Evolutionary conservation across 2,888 invertebrate genomes (phyloP), one percentile per base, ranked within the genome.

Genomic region (Cryptosula pallasiana): DNA sequence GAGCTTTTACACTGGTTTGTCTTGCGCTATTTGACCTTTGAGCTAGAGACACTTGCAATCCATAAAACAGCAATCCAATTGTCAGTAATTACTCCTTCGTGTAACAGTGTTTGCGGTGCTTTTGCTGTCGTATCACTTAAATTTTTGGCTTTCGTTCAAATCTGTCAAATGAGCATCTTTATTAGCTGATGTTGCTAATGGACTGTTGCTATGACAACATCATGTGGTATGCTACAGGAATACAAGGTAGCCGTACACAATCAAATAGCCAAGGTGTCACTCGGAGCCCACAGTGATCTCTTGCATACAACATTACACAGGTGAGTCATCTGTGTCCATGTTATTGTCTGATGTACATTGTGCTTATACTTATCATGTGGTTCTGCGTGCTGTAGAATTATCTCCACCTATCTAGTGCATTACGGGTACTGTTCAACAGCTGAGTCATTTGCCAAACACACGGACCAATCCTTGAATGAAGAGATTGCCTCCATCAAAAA

Each of bases 401-500:
- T 99, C 76, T 94, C 94, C 76, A 91, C 95, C 76, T 99, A 98
- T 88, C 89, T 99, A 86, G 93, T 97, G 78, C 97, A 98, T 87
- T 95, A 97, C 87, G 98, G 98, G 73, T 98, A 95, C 87, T 95
- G 94, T 88, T 90, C 93, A 83, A 86, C 97, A 76, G 96, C 97
- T 77, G 95, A 96, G 87, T 92, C 94, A 36, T 98, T 99, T 87
- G 91, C 93, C 79, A 90, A 91, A 84, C 91, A 92, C 81, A 94
- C 96, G 73, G 91, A 91, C 69, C 93, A 94, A 87, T 89, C 90
- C 79, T 92, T 96, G 85, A 97, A 97, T 88, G 96, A 96, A 83
- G 34, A 25, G 55, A 88, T 95, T 76, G 89, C 90, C 76, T 95
- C 95, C 76, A 95, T 98, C 83, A 94, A 92, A 87, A 96, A 94